phyloP scores from a whole-genome alignment of 2,888 invertebrate genomes.

The Tenthredo mesomela region DNA sequence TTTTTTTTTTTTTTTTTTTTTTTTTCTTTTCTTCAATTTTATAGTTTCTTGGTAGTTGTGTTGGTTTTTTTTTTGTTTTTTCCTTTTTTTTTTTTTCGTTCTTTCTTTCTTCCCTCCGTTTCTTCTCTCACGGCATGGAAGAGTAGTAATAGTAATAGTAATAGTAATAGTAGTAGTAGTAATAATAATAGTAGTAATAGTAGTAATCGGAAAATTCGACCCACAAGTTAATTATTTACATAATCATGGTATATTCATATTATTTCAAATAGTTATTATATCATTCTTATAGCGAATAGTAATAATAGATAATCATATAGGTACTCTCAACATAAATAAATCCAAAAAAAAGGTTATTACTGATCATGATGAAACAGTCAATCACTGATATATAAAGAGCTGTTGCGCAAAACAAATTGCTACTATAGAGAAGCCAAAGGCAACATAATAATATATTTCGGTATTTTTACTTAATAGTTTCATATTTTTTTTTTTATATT shows the following conservation, averaged over 20 bases:
- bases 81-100: not conserved
- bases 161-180: too few relatives aligned
- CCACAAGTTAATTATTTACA: constrained; percentile 64
- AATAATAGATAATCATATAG: constrained; percentile 62
- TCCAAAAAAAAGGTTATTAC: constrained; percentile 60
- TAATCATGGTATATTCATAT: constrained; percentile 62
- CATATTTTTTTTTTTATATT: constrained; percentile 51
- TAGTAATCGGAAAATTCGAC: constrained; percentile 53
- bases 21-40: not conserved
- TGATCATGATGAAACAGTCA: constrained; percentile 59
- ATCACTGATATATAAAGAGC: constrained; percentile 52
- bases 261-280: constrained; percentile 59
- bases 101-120: not conserved
- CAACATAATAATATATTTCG: constrained; percentile 56
- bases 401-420: constrained; percentile 54
- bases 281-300: constrained; percentile 58
- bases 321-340: constrained; percentile 67
- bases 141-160: not conserved
- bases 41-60: not conserved
- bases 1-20: not conserved
- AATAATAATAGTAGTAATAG: not conserved
- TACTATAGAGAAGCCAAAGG: constrained; percentile 56
- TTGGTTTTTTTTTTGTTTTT: not conserved
- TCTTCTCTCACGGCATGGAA: constrained; percentile 1
- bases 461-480: constrained; percentile 9